Base-by-base conservation (phyloP, 2,797 vertebrate genomes). In the Lutjanus campechanus region DNA sequence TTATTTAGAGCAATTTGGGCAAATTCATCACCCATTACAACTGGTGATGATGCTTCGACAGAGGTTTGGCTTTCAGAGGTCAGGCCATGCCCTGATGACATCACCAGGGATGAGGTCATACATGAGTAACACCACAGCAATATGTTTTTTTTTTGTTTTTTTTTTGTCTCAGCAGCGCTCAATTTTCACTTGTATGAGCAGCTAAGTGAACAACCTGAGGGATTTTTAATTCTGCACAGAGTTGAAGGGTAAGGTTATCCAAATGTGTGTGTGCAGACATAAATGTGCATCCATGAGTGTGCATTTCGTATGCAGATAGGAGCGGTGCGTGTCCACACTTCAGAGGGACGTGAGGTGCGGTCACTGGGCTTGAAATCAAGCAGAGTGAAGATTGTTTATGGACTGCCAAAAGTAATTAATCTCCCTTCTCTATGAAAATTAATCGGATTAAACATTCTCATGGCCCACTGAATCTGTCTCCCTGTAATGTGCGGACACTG, bases 381-480 rank as follows among this genome's bases (percentile, higher is more conserved):
- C 88, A 64, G 79, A 89, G 82, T 81, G 85, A 86, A 94, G 92
- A 93, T 92, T 93, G 94, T 95, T 95, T 94, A 92, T 93, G 90
- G 87, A 87, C 91, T 93, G 93, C 90, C 93, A 94, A 92, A 92
- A 93, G 92, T 92, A 93, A 95, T 95, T 95, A 91, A 95, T 94
- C 90, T 93, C 71, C 85, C 82, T 74, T 84, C 88, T 93, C 89
- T 73, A 80, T 90, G 88, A 88, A 92, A 94, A 94, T 91, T 86
- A 95, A 95, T 93, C 85, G 76, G 91, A 95, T 95, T 95, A 93
- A 90, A 91, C 76, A 67, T 89, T 83, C 83, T 87, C 44, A 64
- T 93, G 85, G 91, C 83, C 89, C 85, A 88, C 73, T 87, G 91
- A 92, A 84, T 93, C 81, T 86, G 76, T 93, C 84, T 87, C 77